These are phyloP conservation scores for Acanthurus leucopareius DNA, from an alignment of 2,797 vertebrate species.

Conservation along the genomic window DNA sequence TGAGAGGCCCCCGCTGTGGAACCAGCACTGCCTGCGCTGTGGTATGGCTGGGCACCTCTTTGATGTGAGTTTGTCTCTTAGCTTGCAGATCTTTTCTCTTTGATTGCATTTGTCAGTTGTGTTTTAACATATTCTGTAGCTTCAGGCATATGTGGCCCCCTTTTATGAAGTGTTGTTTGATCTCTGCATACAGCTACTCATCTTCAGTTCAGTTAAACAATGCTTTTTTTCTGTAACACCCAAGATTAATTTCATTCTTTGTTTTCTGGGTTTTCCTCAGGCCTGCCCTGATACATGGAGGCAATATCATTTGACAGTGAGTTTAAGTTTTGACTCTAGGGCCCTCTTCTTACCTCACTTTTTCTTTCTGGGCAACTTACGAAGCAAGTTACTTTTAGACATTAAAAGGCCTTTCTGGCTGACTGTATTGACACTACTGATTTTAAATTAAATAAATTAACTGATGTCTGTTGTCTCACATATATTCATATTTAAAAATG, in stretches of 20 bases:
- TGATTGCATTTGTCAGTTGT: constrained; percentile 24
- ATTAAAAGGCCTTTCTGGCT: neutral
- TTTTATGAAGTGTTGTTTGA: constrained; percentile 36
- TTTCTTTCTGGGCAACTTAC: neutral
- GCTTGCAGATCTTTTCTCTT: constrained; percentile 3
- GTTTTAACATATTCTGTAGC: constrained; percentile 37
- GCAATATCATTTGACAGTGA: constrained; percentile 80
- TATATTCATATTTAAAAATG: neutral
- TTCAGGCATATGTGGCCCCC: neutral
- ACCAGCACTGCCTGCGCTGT: constrained; percentile 80
- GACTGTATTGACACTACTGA: neutral
- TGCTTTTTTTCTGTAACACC: constrained; percentile 12
- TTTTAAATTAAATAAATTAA: neutral
- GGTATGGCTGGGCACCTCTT: constrained; percentile 74
- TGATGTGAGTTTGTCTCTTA: constrained; percentile 67
- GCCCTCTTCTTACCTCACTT: neutral
- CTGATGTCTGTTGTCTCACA: neutral
- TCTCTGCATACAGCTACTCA: constrained; percentile 22
- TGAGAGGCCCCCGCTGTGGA: constrained; percentile 70
- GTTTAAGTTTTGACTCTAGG: constrained; percentile 31
- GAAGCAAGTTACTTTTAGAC: neutral
- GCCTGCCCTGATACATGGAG: constrained; percentile 80
- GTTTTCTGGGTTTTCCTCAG: constrained; percentile 60
- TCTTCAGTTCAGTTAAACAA: constrained; percentile 1
- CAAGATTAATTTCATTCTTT: neutral